Base-by-base conservation (phyloP, 2,888 invertebrate genomes). In the Yponomeuta evonymella region DNA sequence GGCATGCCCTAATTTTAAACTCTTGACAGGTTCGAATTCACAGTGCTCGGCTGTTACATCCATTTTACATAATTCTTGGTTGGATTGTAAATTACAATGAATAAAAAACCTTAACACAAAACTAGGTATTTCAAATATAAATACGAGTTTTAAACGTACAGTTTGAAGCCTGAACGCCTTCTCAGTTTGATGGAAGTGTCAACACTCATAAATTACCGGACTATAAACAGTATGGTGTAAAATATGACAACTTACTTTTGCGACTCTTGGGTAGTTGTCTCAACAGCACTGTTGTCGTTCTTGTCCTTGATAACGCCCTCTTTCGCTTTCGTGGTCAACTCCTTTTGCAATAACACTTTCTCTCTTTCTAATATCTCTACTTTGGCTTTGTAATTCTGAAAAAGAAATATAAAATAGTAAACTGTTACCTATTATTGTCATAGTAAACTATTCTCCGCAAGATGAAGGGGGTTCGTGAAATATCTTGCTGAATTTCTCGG, bases 331-430 rank as follows among this genome's bases (percentile, higher is more conserved):
- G 78, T 74, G 1, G 81, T 73, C 33, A 86, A 75, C 74, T 92
- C 89, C 73, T 90, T 91, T 73, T 90, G 84, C 69, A 91, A 72
- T 12, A 87, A 74, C 58, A 80, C 66, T 75, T 89, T 92, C 75
- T 92, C 90, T 72, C 89, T 81, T 76, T 91, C 89, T 0, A 84
- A 79, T 75, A 90, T 80, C 78, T 92, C 90, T 71, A 81, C 75
- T 84, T 87, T 90, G 69, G 83, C 84, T 81, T 84, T 89, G 71
- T 86, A 81, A 75, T 75, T 86, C 92, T 92, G 79, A 73, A 89
- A 74, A 70, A 29, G 58, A 69, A 23, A 1, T 23, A 23, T 23
- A 23, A 23, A 23, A 23, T 23, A 68, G 29, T 1, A 48, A 29
- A 63, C n/a, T 4, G 1, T n/a, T 62, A 23, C 15, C 5, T 29